Evolutionary conservation across 30 jellyfish, hydroid and myxozoan species (phyloP).

Genomic region (Clytia hemisphaerica): DNA sequence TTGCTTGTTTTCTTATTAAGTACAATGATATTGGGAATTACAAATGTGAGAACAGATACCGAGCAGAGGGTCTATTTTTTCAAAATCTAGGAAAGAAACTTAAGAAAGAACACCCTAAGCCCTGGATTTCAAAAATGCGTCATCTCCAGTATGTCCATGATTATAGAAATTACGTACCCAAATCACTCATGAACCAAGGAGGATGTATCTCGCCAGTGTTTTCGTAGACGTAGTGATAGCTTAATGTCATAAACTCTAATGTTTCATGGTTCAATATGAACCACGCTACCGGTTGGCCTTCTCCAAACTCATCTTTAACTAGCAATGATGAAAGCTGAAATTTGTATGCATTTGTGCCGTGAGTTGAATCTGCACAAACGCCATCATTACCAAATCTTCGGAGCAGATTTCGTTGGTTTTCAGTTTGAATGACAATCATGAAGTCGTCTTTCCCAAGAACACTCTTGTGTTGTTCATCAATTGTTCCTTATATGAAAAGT

Average conservation of each 20-base stretch:
- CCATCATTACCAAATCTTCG: conserved; percentile 5
- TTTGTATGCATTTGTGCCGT: conserved; percentile 24
- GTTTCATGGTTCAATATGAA: conserved; percentile 32
- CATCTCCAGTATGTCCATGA: too few species aligned
- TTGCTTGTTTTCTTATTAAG: too few species aligned
- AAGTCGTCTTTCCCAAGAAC: conserved; percentile 17
- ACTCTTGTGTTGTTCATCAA: too few species aligned
- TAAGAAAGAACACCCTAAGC: too few species aligned
- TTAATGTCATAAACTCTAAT: not conserved
- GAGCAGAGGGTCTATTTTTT: too few species aligned
- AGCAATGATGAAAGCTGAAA: conserved; percentile 17
- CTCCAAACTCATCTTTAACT: conserved; percentile 33
- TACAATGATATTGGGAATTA: too few species aligned
- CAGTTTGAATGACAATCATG: conserved; percentile 25
- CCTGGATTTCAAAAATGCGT: too few species aligned
- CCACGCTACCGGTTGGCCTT: conserved; percentile 41
- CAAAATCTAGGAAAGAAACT: too few species aligned
- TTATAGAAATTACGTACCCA: too few species aligned
- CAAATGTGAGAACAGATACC: too few species aligned
- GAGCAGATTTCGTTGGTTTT: conserved; percentile 3
- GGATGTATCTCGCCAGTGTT: conserved; percentile 14
- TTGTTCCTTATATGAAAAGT: too few species aligned
- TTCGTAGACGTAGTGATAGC: conserved; percentile 7
- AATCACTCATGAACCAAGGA: conserved; percentile 24
- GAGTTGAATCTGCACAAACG: conserved; percentile 21